Base-by-base conservation (phyloP, 2,888 invertebrate genomes). In the Ophion costatus region DNA sequence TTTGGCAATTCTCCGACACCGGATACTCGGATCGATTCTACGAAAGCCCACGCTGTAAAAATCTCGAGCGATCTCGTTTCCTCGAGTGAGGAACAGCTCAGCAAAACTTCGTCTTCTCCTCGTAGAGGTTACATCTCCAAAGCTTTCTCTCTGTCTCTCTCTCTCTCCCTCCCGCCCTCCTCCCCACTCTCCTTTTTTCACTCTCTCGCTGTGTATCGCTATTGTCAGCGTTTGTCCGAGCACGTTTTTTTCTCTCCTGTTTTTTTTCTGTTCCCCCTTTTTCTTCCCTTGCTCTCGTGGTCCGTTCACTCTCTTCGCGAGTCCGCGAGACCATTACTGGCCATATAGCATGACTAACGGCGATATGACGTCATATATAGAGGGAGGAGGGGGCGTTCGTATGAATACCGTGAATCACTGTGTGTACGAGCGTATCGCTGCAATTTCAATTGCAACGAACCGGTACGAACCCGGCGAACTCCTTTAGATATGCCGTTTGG, bases 1-100 rank as follows among this genome's bases (percentile, higher is more conserved):
- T 17, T 20, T 20, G 20, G 59, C 56, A 69, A 77, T 74, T 77
- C 17, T 67, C 45, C 69, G 33, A 42, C 56, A 64, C 78, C 74
- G 78, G 77, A 78, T 80, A 81, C 70, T 64, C 74, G 57, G 69
- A 81, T 84, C 78, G 84, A 81, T 84, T 84, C 78, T 63, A 74
- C 81, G 84, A 84, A 84, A 69, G 77, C 70, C 67, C 67, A 74
- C 69, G 77, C 80, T 81, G 51, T 42, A 56, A 70, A 78, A 81
- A 78, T 24, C 77, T 33, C 64, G 56, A 76, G 77, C 63, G 61
- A 45, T 63, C 64, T 78, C 69, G 59, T 20, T 20, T 14, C 1
- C 24, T 22, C 24, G 42, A 63, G 67, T 17, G 56, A 24, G 57
- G 38, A 42, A 33, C 20, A 61, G 78, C 42, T 67, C 61, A 45